These are phyloP conservation scores for Heteractis magnifica DNA, from an alignment of 92 coral and sea anemone species.

Conservation along the genomic window DNA sequence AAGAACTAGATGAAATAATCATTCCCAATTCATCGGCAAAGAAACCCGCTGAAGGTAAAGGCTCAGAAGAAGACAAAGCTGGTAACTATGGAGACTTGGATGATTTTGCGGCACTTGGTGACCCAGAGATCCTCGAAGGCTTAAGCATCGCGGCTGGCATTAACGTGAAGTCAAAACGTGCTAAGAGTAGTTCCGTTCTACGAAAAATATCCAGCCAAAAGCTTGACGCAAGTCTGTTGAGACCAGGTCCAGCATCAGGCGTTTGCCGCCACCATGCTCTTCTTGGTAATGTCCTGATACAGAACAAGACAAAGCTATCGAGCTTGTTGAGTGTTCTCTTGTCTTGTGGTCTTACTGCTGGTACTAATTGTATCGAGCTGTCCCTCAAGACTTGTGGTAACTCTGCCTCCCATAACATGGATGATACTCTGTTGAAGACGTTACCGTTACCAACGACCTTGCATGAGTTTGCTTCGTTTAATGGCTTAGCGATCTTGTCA, in stretches of 20 bases:
- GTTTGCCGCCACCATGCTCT: constrained; percentile 50
- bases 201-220: constrained; percentile 40
- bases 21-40: constrained; percentile 36
- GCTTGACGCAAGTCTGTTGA: constrained; percentile 38
- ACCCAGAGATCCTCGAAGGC: constrained; percentile 75
- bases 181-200: constrained; percentile 42
- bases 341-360: constrained; percentile 68
- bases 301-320: constrained; percentile 56
- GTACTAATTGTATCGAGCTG: constrained; percentile 64
- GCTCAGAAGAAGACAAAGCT: constrained; percentile 46
- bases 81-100: constrained; percentile 53
- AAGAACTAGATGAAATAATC: constrained; percentile 56
- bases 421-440: constrained; percentile 21
- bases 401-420: constrained; percentile 9
- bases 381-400: constrained; percentile 48
- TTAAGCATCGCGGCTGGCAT: constrained; percentile 81
- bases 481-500: constrained; percentile 85
- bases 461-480: constrained; percentile 77
- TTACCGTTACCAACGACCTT: constrained; percentile 63
- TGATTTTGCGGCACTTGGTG: constrained; percentile 56
- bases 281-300: constrained; percentile 59
- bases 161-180: constrained; percentile 89
- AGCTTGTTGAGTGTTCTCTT: constrained; percentile 65
- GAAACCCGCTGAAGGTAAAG: constrained; percentile 42
- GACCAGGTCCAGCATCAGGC: constrained; percentile 28